Percentiles rank a stretch among this genome's conserved stretches.
Evolutionary conservation across 2,888 invertebrate species (phyloP).

Genomic region (Latheticus oryzae): DNA sequence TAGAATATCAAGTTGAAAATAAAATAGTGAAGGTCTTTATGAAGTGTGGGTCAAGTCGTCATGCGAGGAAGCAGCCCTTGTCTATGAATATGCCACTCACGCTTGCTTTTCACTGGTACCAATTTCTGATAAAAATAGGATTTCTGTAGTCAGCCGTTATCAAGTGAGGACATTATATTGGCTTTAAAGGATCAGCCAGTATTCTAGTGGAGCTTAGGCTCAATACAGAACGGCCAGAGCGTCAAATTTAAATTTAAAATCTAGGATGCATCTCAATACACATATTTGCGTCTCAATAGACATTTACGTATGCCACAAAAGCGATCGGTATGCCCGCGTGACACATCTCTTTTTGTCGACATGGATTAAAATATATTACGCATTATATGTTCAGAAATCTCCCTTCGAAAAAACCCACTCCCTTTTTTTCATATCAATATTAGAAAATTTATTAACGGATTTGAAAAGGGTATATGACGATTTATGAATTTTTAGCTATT

Average conservation of each 20-base stretch:
- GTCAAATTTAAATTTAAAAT: conserved; percentile 47
- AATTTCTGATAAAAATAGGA: conserved; percentile 47
- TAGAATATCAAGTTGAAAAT: conserved; percentile 40
- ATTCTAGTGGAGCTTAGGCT: conserved; percentile 43
- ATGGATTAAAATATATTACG: conserved; percentile 36
- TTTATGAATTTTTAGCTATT: conserved; percentile 13
- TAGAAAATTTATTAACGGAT: no score
- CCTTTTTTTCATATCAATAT: neutral
- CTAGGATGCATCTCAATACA: conserved; percentile 44
- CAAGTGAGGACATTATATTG: conserved; percentile 47
- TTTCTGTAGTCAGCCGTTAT: conserved; percentile 47
- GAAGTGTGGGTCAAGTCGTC: conserved; percentile 43
- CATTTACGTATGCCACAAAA: conserved; percentile 37
- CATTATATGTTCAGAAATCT: neutral
- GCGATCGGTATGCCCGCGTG: conserved; percentile 19
- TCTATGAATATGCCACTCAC: conserved; percentile 46
- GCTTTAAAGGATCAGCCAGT: conserved; percentile 45
- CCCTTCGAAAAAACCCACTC: neutral
- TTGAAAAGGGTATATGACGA: no score
- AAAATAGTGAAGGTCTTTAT: conserved; percentile 39
- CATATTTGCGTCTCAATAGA: conserved; percentile 45
- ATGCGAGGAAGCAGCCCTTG: conserved; percentile 32
- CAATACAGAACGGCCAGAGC: conserved; percentile 45
- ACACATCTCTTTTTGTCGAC: conserved; percentile 30
- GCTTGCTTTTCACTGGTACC: conserved; percentile 47